These are phyloP conservation scores for Sarcophaga carnaria DNA, from an alignment of 2,888 invertebrate genomes.

Conservation along the genomic window DNA sequence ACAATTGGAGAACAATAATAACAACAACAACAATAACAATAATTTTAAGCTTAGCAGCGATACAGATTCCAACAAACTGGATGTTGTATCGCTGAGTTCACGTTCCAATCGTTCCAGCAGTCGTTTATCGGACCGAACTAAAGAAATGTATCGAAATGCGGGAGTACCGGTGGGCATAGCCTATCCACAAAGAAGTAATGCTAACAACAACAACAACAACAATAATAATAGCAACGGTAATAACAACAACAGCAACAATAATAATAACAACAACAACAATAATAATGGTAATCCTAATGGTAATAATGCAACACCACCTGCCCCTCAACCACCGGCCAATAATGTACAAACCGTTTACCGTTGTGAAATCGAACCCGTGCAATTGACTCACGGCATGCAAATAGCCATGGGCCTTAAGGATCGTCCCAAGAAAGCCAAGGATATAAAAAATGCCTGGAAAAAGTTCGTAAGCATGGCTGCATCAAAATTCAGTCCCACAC, in stretches of 20 bases:
- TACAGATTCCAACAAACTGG: conserved; percentile 78
- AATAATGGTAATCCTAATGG: conserved; percentile 59
- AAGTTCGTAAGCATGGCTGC: conserved; percentile 81
- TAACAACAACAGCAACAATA: conserved; percentile 60
- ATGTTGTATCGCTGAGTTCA: conserved; percentile 79
- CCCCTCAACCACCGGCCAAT: conserved; percentile 71
- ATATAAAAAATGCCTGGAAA: conserved; percentile 82
- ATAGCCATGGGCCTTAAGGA: conserved; percentile 81
- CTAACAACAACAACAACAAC: conserved; percentile 67
- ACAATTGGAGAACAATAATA: conserved; percentile 62
- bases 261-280: conserved; percentile 68
- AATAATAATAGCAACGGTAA: conserved; percentile 73
- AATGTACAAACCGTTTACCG: conserved; percentile 81
- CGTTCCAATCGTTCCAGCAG: conserved; percentile 80
- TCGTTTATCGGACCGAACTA: conserved; percentile 80
- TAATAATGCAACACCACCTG: conserved; percentile 55
- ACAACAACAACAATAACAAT: conserved; percentile 69
- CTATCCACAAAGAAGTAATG: conserved; percentile 78
- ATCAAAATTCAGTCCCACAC: conserved; percentile 80
- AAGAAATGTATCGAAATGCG: conserved; percentile 80
- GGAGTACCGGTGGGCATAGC: conserved; percentile 80
- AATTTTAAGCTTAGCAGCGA: conserved; percentile 71
- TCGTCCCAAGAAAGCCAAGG: conserved; percentile 81
- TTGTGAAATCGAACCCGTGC: conserved; percentile 80
- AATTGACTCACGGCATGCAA: conserved; percentile 81